Conservation (phyloP, 2,797 vertebrate species). For the Phaenicophaeus curvirostris region DNA sequence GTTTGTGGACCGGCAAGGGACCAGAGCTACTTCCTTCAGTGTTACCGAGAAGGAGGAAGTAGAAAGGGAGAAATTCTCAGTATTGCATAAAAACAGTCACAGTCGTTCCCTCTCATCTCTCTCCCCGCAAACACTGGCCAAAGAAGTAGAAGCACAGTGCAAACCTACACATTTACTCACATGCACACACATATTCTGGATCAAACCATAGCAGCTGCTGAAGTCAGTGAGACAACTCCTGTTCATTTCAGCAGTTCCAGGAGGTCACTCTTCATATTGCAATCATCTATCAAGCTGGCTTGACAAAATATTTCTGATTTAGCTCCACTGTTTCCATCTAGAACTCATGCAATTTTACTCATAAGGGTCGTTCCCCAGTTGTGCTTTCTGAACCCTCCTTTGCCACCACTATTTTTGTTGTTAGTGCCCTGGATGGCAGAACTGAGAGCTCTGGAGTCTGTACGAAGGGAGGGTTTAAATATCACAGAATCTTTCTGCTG, state of each 20-base stretch:
- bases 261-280: background rate
- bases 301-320: background rate
- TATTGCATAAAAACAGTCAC: constrained; percentile 36
- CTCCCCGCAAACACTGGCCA: background rate
- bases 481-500: constrained; percentile 63
- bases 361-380: background rate
- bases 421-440: background rate
- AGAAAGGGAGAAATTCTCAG: constrained; percentile 55
- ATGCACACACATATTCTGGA: background rate
- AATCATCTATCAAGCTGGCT: background rate
- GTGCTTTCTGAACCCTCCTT: background rate
- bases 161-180: background rate
- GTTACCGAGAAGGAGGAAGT: constrained; percentile 30
- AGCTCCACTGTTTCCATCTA: background rate
- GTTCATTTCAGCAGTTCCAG: background rate
- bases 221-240: background rate
- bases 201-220: background rate
- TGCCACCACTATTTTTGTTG: background rate
- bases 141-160: background rate
- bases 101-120: background rate
- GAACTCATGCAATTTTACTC: background rate
- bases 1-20: constrained; percentile 25
- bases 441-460: background rate
- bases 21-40: constrained; percentile 39
- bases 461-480: constrained; percentile 22